Conservation (phyloP, 1,140 invertebrate genomes). For the Nasonia vitripennis region DNA sequence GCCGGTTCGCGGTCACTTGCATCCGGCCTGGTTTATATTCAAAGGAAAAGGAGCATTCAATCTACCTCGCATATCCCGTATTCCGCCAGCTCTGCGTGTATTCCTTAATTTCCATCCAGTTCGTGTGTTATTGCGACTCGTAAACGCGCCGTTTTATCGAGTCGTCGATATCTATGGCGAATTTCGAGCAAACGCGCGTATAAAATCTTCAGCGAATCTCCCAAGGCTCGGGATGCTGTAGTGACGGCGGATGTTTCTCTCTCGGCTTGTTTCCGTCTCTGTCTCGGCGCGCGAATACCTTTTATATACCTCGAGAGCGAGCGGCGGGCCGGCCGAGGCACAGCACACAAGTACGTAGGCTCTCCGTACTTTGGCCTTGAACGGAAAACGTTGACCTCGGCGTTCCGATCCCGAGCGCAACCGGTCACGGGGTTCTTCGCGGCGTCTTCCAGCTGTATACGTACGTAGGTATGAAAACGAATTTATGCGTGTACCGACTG, state of each 20-base stretch:
- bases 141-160: no score
- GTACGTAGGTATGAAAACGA: slow-evolving; percentile 33
- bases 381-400: slow-evolving; percentile 71
- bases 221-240: neutral
- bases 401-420: slow-evolving; percentile 68
- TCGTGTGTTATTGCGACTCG: neutral
- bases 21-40: slow-evolving; percentile 50
- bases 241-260: neutral
- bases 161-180: no score
- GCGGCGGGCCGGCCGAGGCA: neutral
- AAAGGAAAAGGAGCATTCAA: slow-evolving; percentile 16
- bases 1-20: slow-evolving; percentile 35
- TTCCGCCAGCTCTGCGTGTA: neutral
- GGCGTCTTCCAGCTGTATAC: slow-evolving; percentile 9
- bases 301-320: slow-evolving; percentile 2
- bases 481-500: slow-evolving; percentile 52
- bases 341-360: slow-evolving; percentile 42
- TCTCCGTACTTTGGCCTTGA: slow-evolving; percentile 69
- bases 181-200: no score
- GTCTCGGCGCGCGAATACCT: neutral
- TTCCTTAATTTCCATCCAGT: no score
- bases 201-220: neutral
- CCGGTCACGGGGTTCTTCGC: slow-evolving; percentile 65
- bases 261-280: neutral
- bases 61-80: neutral